phyloP scores from a whole-genome alignment of 92 coral and sea anemone species.

The Umimayanthus kanabou region DNA sequence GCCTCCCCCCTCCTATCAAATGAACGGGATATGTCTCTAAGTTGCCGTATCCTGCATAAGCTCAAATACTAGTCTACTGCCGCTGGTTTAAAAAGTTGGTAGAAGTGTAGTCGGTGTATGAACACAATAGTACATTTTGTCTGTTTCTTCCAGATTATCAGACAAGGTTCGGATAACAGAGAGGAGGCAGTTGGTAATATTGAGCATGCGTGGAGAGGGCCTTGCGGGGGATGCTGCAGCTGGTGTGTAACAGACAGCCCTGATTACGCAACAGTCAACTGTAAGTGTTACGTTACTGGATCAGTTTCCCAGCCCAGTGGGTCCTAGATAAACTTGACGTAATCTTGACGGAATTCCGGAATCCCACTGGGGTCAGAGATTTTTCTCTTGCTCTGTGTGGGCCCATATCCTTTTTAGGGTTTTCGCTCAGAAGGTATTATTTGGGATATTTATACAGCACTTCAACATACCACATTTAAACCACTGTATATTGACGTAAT shows the following conservation, averaged over 20 bases:
- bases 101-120: not conserved
- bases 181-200: slow-evolving; percentile 69
- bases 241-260: slow-evolving; percentile 81
- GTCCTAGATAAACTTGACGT: no score
- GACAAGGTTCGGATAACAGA: not conserved
- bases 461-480: no score
- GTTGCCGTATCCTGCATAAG: not conserved
- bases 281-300: slow-evolving; percentile 54
- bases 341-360: no score
- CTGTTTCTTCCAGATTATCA: not conserved
- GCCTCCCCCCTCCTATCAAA: no score
- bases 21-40: not conserved
- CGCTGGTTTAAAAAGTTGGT: not conserved
- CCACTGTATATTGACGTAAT: no score
- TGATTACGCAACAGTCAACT: slow-evolving; percentile 70
- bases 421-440: no score
- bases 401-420: no score
- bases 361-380: no score
- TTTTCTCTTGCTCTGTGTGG: no score
- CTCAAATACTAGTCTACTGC: no score
- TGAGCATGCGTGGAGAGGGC: slow-evolving; percentile 85
- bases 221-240: slow-evolving; percentile 84
- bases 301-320: no score
- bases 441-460: no score
- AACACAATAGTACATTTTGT: not conserved